Evolutionary conservation across 1,140 invertebrate genomes (phyloP).

Genomic region (Meloidogyne exigua): DNA sequence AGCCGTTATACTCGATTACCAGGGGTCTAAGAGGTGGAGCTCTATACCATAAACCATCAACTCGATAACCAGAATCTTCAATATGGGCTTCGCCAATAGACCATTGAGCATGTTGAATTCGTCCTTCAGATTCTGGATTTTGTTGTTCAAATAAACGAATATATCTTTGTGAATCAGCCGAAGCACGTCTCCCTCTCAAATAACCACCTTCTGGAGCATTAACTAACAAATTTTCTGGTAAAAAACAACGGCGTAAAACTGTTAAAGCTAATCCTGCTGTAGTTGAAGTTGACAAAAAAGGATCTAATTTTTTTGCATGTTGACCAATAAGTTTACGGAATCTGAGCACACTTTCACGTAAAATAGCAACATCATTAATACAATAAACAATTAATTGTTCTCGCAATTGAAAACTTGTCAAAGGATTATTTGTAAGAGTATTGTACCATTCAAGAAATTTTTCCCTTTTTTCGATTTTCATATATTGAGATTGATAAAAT

Average conservation of each 20-base stretch:
- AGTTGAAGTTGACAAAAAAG: not conserved
- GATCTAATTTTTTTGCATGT: not conserved
- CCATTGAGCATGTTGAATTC: conserved; percentile 14
- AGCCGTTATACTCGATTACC: conserved; percentile 22
- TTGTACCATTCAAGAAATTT: conserved; percentile 3
- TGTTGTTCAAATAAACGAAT: conserved; percentile 12
- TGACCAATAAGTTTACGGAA: conserved; percentile 1
- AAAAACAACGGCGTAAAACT: not conserved
- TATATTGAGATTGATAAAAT: conserved; percentile 5
- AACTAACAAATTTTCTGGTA: not conserved
- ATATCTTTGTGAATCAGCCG: conserved; percentile 3
- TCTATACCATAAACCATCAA: not conserved
- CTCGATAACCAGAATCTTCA: conserved; percentile 1
- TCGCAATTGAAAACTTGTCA: too few species aligned
- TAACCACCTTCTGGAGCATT: too few species aligned
- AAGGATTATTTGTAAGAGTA: conserved; percentile 3
- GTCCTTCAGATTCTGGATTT: not conserved
- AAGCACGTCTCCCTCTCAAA: too few species aligned
- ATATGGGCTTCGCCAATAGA: conserved; percentile 13
- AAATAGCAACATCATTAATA: conserved; percentile 7
- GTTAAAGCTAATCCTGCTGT: conserved; percentile 5
- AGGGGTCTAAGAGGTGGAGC: not conserved
- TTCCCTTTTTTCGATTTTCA: not conserved
- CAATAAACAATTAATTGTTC: not conserved
- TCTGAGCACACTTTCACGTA: not conserved